Base-by-base conservation (phyloP, 2,113 vertebrate species). In the Alethe castanea region DNA sequence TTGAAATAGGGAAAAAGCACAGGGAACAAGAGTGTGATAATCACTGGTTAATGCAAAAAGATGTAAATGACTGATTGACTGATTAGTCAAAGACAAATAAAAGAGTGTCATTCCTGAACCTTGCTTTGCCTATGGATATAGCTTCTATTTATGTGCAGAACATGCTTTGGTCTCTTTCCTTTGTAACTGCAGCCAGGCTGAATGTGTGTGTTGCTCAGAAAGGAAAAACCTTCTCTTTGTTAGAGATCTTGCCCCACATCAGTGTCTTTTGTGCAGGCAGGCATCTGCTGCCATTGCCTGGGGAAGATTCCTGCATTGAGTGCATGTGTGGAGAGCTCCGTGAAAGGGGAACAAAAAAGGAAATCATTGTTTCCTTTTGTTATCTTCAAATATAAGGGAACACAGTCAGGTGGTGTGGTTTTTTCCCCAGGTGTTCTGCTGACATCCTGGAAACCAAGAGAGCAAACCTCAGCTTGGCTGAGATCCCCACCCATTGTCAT, bases 21-120 rank as follows among this genome's bases (percentile, higher is more conserved):
- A 31, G 48, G 66, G 64, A 90, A 91, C 82, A 91, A 64, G 85
- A 52, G 40, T 66, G 38, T 45, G 70, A 86, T 87, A 91, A 82
- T 89, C 47, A 89, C 74, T 87, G 93, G 87, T 81, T 95, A 94
- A 93, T 93, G 95, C 79, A 69, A 93, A 85, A 94, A 94, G 56
- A 86, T 95, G 90, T 94, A 85, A 86, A 95, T 87, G 60, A 60
- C 67, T 90, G 87, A 89, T 93, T 86, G 93, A 92, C 79, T 90
- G 92, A 93, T 90, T 59, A 94, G 88, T 81, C 45, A 76, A 91
- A 92, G 64, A 69, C 86, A 93, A 47, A 81, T 94, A 50, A 72
- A 93, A 93, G 76, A 42, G 17, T 88, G 69, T 82, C 19, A 69
- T 44, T 87, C 77, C 81, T 71, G 83, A 91, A 28, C 23, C 16